These are phyloP conservation scores for Pelvicachromis taeniatus DNA, from an alignment of 2,113 vertebrate species.

Conservation along the genomic window DNA sequence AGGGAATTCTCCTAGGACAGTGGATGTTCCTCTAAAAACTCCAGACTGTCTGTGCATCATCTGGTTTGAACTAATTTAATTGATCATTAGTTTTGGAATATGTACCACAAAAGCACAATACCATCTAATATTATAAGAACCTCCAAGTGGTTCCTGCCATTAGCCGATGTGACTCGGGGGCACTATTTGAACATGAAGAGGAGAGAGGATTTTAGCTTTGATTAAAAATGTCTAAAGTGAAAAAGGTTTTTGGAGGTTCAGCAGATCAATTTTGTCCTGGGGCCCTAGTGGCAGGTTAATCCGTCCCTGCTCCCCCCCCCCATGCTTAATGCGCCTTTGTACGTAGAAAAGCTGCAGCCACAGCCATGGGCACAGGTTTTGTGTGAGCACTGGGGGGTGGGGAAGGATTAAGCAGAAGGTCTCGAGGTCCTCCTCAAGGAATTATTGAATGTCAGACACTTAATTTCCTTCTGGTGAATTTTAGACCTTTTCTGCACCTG, in stretches of 20 bases:
- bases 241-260: neutral
- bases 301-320: neutral
- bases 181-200: neutral
- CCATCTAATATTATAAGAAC: neutral
- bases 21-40: neutral
- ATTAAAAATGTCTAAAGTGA: neutral
- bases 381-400: neutral
- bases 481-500: neutral
- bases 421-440: neutral
- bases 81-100: neutral
- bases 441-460: neutral
- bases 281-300: slow-evolving; percentile 2
- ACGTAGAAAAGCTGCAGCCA: neutral
- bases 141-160: neutral
- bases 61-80: neutral
- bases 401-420: neutral
- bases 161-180: neutral
- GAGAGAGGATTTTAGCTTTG: neutral
- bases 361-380: neutral
- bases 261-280: slow-evolving; percentile 5
- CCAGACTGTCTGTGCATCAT: neutral
- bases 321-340: neutral
- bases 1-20: neutral
- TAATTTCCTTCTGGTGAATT: neutral
- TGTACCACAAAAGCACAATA: neutral